A percentile compares a stretch with the other conserved stretches of the same genome.
Conservation (phyloP, 2,888 invertebrate species). For the Troglohyphantes excavatus region DNA sequence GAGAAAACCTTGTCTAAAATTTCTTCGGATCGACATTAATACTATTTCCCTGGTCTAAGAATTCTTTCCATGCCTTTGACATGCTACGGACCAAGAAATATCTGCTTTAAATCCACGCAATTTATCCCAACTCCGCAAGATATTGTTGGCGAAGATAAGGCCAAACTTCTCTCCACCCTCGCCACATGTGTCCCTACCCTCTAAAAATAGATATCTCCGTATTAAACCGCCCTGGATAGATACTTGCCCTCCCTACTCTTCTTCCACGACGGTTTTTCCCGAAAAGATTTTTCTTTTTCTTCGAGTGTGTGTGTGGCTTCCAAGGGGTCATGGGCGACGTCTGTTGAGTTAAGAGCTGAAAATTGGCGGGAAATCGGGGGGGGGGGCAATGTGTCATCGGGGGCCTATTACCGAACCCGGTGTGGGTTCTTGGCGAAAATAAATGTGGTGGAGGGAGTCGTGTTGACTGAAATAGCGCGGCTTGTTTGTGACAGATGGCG, state of each 20-base stretch:
- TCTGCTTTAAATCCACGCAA: conserved; percentile 48
- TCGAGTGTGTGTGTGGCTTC: neutral
- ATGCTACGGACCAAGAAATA: neutral
- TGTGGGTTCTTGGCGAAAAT: conserved; percentile 8
- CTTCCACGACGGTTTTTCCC: neutral
- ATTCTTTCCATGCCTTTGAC: neutral
- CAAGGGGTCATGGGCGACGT: neutral
- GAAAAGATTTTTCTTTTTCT: neutral
- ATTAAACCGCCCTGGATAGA: conserved; percentile 24
- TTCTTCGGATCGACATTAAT: too few species aligned
- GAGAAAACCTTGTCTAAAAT: too few species aligned
- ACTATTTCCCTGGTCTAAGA: neutral
- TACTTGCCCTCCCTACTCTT: conserved; percentile 7
- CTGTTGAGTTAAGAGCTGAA: conserved; percentile 68
- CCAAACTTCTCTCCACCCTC: conserved; percentile 36
- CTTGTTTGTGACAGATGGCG: neutral
- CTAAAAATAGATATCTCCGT: conserved; percentile 57
- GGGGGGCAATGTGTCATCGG: conserved; percentile 71
- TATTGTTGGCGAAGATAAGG: conserved; percentile 63
- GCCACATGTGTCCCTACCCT: conserved; percentile 23
- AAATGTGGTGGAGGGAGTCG: neutral
- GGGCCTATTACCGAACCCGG: conserved; percentile 45
- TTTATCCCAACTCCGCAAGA: too few species aligned
- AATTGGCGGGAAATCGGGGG: conserved; percentile 65
- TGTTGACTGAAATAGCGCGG: conserved; percentile 5